Conservation (phyloP, 37 sponge, comb jelly and placozoan species). For the Bolinopsis microptera region DNA sequence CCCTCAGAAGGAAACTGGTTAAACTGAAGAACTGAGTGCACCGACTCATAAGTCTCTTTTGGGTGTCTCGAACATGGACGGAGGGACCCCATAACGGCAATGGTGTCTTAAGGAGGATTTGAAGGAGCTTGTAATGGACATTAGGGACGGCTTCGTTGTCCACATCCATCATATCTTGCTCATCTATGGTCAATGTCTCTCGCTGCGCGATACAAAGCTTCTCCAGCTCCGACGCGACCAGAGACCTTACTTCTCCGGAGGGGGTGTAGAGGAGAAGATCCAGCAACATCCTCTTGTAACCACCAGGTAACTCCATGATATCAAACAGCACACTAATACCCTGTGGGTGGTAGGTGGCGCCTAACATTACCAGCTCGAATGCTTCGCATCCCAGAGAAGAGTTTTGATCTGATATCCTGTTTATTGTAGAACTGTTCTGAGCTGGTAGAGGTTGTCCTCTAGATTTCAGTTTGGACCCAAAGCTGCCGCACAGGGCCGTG, state of each 20-base stretch:
- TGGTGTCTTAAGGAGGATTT: slow-evolving; percentile 57
- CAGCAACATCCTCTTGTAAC: slow-evolving; percentile 62
- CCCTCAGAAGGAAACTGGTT: slow-evolving; percentile 5
- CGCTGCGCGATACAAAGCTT: slow-evolving; percentile 25
- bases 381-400: slow-evolving; percentile 21
- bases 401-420: slow-evolving; percentile 3
- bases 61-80: slow-evolving; percentile 18
- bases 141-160: neutral
- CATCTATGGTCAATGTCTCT: neutral
- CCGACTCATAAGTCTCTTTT: neutral
- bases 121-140: slow-evolving; percentile 54
- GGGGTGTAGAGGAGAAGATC: slow-evolving; percentile 62
- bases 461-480: slow-evolving; percentile 14
- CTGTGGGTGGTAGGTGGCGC: slow-evolving; percentile 55
- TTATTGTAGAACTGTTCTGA: neutral
- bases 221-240: slow-evolving; percentile 48
- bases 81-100: slow-evolving; percentile 54
- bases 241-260: slow-evolving; percentile 28
- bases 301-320: slow-evolving; percentile 53
- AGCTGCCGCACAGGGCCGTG: neutral
- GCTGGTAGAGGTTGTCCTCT: slow-evolving; percentile 3
- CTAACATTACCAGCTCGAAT: slow-evolving; percentile 56
- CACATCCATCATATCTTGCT: neutral
- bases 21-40: slow-evolving; percentile 63
- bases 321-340: slow-evolving; percentile 16